phyloP scores from a whole-genome alignment of 1,140 invertebrate species.

The Calliopsis andreniformis region DNA sequence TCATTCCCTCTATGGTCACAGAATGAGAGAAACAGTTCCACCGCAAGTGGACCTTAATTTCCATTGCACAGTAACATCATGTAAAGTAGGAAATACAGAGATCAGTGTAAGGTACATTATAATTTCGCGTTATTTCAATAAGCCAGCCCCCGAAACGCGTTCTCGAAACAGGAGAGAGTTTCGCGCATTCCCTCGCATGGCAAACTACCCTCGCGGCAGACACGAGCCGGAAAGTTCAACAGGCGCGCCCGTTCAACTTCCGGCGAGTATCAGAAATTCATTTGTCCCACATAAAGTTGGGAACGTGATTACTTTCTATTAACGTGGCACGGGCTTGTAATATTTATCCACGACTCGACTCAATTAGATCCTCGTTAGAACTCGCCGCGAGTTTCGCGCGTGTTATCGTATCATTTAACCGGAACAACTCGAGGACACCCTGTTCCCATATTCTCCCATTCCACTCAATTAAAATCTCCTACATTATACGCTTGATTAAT shows the following conservation, averaged over 20 bases:
- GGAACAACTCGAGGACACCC: not conserved
- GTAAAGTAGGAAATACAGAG: not conserved
- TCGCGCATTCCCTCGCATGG: not conserved
- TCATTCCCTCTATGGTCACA: no score
- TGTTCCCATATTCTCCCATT: not conserved
- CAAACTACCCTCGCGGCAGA: not conserved
- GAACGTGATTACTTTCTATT: conserved; percentile 38
- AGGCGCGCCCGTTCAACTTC: not conserved
- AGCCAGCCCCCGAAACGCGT: conserved; percentile 1
- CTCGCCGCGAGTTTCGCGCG: not conserved
- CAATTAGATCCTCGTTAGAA: conserved; percentile 14
- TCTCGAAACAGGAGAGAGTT: conserved; percentile 10
- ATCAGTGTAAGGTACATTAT: not conserved
- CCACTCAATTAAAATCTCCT: not conserved
- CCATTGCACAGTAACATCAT: not conserved
- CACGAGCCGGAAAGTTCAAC: conserved; percentile 1
- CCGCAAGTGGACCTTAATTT: not conserved
- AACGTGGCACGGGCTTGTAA: conserved; percentile 13
- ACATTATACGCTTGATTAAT: conserved; percentile 36
- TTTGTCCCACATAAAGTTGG: conserved; percentile 26
- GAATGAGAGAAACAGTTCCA: not conserved
- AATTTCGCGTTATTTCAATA: not conserved
- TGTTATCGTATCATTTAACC: conserved; percentile 25
- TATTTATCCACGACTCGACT: conserved; percentile 34
- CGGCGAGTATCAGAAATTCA: conserved; percentile 34